Evolutionary conservation across 2,797 vertebrate species (phyloP), one percentile per base, ranked within the genome.

Genomic region (Cetoscarus ocellatus): DNA sequence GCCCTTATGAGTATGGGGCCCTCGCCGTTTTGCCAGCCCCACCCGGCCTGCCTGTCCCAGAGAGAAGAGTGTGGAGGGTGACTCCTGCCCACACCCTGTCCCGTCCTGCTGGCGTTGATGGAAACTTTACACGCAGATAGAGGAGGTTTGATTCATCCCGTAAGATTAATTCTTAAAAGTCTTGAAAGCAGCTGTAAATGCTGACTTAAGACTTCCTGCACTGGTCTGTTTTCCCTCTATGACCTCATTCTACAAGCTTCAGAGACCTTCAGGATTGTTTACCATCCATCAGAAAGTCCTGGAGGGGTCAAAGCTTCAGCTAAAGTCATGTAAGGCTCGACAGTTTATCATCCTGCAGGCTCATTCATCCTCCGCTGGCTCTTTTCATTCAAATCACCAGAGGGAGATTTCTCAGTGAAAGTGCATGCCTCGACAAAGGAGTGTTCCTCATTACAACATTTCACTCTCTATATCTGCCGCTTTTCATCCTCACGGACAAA

Each of bases 1-100:
- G 91, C 87, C 90, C 93, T 93, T 89, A 89, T 90, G 91, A 93
- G 89, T 88, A 90, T 91, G 83, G 88, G 91, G 85, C 90, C 87
- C 82, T 86, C 70, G 57, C 35, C 70, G 77, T 75, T 79, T 55
- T 85, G 80, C 88, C 85, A 82, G 85, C 84, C 70, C 75, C 84
- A 83, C 89, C 89, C 88, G 54, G 38, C 44, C 62, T 77, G 84
- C 82, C 85, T 83, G 86, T 86, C 85, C 71, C 78, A 79, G 72
- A 80, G 77, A 73, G 34, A 65, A 63, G 66, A 72, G 61, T 77
- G 63, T 77, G 76, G 77, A 82, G 62, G 82, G 72, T 83, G 85
- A 88, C 70, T 92, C 76, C 67, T 82, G 69, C 85, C 76, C 79
- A 73, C 77, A 74, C 82, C 87, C 79, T 86, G 72, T 85, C 84